Base-by-base conservation (phyloP, 2,797 vertebrate species). In the Microctenopoma steveboyesi region DNA sequence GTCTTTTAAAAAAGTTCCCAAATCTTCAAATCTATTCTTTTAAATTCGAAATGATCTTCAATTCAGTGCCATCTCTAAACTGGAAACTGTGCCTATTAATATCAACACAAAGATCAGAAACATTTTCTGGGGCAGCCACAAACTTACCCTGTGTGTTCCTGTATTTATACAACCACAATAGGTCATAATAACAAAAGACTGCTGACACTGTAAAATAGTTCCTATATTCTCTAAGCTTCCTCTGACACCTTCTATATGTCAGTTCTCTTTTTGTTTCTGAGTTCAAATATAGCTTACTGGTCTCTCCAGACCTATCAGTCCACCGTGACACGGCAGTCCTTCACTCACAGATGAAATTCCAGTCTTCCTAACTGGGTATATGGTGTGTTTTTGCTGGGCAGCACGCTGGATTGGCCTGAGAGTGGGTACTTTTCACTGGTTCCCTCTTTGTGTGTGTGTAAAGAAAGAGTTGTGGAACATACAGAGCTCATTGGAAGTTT, bases 341-440 rank as follows among this genome's bases (percentile, higher is more conserved):
- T 18, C 3, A 1, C 1, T 39, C 4, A 1, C 27, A 30, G 33
- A 46, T 76, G 77, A 86, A 87, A 56, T 76, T 87, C 81, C 85
- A 74, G 37, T 13, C 12, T 82, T 86, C 70, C 58, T 60, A 4
- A 50, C 2, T 37, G 28, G 69, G 37, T 53, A 2, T 12, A 13
- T 39, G 16, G 9, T 67, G 86, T 83, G 1, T 55, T 84, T 91
- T 86, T 89, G 63, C 67, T 50, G 79, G 88, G 57, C 59, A 81
- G 52, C 75, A 83, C 82, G 53, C 18, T 55, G 79, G 79, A 81
- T n/a, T 72, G 49, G 69, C 81, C 81, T 74, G 48, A 87, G 59
- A 77, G 65, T 53, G 33, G 10, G 77, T 79, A 64, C 71, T 89
- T 85, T 78, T 68, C 63, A 58, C 35, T 43, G 28, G 35, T 82